Evolutionary conservation across 2,888 invertebrate genomes (phyloP), one percentile per base, ranked within the genome.

Genomic region (Stratiomys singularior): DNA sequence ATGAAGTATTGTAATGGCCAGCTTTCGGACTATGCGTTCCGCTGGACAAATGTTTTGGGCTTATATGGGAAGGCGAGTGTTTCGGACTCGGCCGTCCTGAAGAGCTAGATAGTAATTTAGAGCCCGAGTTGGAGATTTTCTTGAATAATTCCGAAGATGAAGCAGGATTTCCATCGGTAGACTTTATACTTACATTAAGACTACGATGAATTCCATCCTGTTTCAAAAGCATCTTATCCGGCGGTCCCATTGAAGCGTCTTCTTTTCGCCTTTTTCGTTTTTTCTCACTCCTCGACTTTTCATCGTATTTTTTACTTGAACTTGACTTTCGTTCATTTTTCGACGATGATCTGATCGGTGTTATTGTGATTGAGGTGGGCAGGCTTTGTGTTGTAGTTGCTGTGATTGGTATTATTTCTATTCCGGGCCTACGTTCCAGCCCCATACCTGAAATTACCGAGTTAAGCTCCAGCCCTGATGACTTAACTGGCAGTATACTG

Each of bases 341-440:
- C 13, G 88, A 88, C 80, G 88, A 89, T 13, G 76, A 66, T 60
- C 84, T 85, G 56, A 96, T 95, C 1, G 96, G 94, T 0, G 96
- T 96, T 77, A 96, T 96, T 0, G 96, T 96, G 78, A 96, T 94
- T 0, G 95, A 94, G 83, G 93, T 93, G 11, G 94, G 93, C 30
- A 94, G 85, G 4, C 90, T 89, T 77, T 81, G 82, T 7, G 92
- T 89, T 4, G 91, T 90, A 0, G 92, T 28, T 15, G 92, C 89
- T 1, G 92, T 89, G 79, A 94, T 91, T 0, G 96, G 95, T 82
- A 96, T 94, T 69, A 96, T 94, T 87, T 96, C 96, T 80, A 96
- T 95, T 1, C 93, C 94, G 0, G 93, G 92, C 30, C 94, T 88
- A 77, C 92, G 89, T 81, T 93, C 93, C 63, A 93, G 86, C 78